Evolutionary conservation across 2,113 vertebrate genomes (phyloP), one percentile per base, ranked within the genome.

Genomic region (Pygoscelis antarcticus): DNA sequence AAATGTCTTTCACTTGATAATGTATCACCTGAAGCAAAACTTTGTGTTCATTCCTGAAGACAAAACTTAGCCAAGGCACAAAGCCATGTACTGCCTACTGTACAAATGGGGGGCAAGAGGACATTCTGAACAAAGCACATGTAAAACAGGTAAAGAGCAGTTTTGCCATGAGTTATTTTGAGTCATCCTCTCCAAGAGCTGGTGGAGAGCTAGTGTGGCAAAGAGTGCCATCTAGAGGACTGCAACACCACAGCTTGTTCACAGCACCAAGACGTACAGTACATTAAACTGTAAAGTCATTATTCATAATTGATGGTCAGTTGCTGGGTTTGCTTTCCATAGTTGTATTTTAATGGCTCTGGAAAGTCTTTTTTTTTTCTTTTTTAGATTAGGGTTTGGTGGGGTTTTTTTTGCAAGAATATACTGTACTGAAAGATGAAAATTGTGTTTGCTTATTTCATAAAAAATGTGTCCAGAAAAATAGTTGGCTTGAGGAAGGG

Each of bases 151-250:
- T 3, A 26, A 46, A 26, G 4, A 70, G 20, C 22, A 20, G 21
- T 16, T 93, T 42, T 15, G 5, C 3, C 36, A 12, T 3, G 13
- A 30, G 13, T 11, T 22, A 10, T 9, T 70, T 13, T 4, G 38
- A 44, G 23, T 18, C 42, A 11, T 3, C 19, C 52, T 8, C 65
- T 21, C 30, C 75, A 49, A 21, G 10, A 38, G 36, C 2, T 4
- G 12, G 25, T 19, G 51, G 26, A 18, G n/a, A 64, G 60, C 72
- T 89, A 91, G 26, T 18, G 49, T 64, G 93, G 95, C 75, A 49
- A 75, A 97, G 72, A 54, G 34, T 46, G 89, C 92, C 97, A 97
- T 83, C 96, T 95, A 96, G 92, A 40, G 97, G 93, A n/a, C 60
- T 68, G 20, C 22, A 52, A 40, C 8, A 4, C 52, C 30, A 30